Base-by-base conservation (phyloP, 2,797 vertebrate species). In the Falco novaeseelandiae region DNA sequence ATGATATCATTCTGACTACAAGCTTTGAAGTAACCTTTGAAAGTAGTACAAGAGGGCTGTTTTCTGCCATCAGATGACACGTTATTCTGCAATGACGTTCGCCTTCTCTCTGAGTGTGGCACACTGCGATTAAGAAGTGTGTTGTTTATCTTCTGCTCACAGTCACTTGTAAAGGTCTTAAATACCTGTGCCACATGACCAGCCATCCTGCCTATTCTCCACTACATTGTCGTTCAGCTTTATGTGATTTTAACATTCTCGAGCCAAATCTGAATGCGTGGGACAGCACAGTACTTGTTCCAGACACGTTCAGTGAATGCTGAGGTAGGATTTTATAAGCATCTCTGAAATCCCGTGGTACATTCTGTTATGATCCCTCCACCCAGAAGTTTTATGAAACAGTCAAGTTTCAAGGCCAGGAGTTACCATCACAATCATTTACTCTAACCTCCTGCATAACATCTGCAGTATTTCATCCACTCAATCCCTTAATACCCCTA, bases 311-410 rank as follows among this genome's bases (percentile, higher is more conserved):
- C 78, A 48, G 69, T 62, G 87, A 90, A 63, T 83, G 83, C 78
- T 91, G 90, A 92, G 82, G 81, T 40, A 78, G 76, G 84, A 58
- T 78, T 95, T 95, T 91, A 29, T 13, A 19, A 71, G 26, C 61
- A 80, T 78, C 15, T 85, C 76, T 87, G 55, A 89, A 92, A 82
- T 65, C 92, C 74, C 7, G 0, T 67, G 61, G 16, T 71, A 38
- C 36, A 19, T 78, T 55, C 82, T 93, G 9, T 51, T 85, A 25
- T 42, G 69, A 92, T 93, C 72, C 49, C 76, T 94, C 87, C 30
- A 15, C 83, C 72, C 91, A 90, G 61, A 91, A 90, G 69, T 93
- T 95, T 92, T 88, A 89, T 79, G 79, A 82, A 95, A 87, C 49
- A 83, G 65, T 87, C 81, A 83, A 22, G 23, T 36, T 95, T 83